Percentiles rank a stretch among this genome's conserved stretches.
These are phyloP conservation scores for Takifugu rubripes DNA, from an alignment of 2,797 vertebrate genomes.

Conservation along the genomic window DNA sequence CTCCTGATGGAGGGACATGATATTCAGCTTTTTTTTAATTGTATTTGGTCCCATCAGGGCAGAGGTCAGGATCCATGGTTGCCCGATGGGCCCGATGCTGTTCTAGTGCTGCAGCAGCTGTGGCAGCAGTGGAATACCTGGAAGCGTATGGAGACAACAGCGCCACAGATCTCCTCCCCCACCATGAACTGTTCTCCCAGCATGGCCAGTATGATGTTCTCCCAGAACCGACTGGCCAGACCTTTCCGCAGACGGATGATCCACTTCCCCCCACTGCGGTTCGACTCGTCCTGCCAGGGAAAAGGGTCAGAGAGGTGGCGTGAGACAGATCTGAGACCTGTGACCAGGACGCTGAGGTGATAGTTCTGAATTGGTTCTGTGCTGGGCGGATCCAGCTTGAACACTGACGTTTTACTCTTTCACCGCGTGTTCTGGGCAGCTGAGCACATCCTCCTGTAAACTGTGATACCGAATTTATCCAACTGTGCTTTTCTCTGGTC, in stretches of 20 bases:
- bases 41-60: not conserved
- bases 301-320: not conserved
- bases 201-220: conserved; percentile 77
- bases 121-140: conserved; percentile 50
- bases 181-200: conserved; percentile 79
- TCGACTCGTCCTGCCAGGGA: conserved; percentile 66
- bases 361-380: too few relatives aligned
- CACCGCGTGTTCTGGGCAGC: too few relatives aligned
- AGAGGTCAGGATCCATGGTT: not conserved
- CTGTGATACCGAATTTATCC: too few relatives aligned
- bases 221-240: conserved; percentile 73
- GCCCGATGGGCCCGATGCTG: not conserved
- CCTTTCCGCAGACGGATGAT: conserved; percentile 76
- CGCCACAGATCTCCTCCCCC: conserved; percentile 77
- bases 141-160: conserved; percentile 75
- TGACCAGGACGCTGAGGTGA: too few relatives aligned
- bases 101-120: not conserved
- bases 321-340: not conserved
- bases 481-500: too few relatives aligned
- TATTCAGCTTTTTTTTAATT: too few relatives aligned
- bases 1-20: conserved; percentile 49
- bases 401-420: too few relatives aligned
- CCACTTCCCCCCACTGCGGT: conserved; percentile 75
- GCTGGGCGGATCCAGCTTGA: too few relatives aligned
- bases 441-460: too few relatives aligned